Conservation (phyloP, 2,797 vertebrate genomes). For the Lateolabrax maculatus region DNA sequence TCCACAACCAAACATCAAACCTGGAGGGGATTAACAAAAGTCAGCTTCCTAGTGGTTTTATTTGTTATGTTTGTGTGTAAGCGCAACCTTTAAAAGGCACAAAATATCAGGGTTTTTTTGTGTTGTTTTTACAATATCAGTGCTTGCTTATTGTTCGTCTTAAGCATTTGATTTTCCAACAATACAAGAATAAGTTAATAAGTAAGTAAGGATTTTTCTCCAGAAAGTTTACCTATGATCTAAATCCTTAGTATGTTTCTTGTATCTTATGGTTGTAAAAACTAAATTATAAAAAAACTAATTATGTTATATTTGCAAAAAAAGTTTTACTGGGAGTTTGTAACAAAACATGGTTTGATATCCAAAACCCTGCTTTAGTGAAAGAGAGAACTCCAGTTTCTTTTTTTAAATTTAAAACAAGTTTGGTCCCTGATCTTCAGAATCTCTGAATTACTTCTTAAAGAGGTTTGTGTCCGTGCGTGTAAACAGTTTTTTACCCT, state of each 20-base stretch:
- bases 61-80: not conserved
- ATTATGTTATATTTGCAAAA: too few relatives aligned
- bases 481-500: slow-evolving; percentile 37
- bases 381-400: not conserved
- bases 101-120: not conserved
- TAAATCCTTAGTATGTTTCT: not conserved
- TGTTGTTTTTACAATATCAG: not conserved
- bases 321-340: not conserved
- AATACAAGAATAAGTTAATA: not conserved
- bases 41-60: not conserved
- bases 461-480: not conserved
- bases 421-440: not conserved
- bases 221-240: not conserved
- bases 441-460: not conserved
- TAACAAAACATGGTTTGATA: not conserved
- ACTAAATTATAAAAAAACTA: too few relatives aligned
- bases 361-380: not conserved
- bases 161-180: not conserved
- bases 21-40: slow-evolving; percentile 40
- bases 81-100: not conserved
- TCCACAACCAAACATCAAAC: slow-evolving; percentile 53
- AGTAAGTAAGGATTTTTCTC: not conserved
- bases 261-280: not conserved
- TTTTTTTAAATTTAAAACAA: not conserved
- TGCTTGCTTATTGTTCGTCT: not conserved